phyloP scores from a whole-genome alignment of 2,797 vertebrate species.

The Gila robusta region DNA sequence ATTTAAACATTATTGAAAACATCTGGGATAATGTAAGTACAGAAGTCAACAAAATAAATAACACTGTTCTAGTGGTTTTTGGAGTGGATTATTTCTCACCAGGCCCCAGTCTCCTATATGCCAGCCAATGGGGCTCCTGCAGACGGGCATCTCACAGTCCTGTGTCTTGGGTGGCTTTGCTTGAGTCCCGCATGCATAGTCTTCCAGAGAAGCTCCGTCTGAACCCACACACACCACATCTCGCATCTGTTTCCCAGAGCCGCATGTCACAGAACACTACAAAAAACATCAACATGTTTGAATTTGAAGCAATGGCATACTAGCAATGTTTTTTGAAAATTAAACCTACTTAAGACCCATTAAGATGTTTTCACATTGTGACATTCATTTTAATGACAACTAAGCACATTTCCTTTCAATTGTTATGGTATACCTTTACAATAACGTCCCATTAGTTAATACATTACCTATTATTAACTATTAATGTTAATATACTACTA shows the following conservation, averaged over 20 bases:
- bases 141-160: constrained; percentile 79
- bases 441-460: neutral
- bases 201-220: constrained; percentile 77
- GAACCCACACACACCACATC: constrained; percentile 81
- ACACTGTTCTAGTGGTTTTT: too few relatives aligned
- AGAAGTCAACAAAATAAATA: too few relatives aligned
- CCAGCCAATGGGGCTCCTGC: constrained; percentile 83
- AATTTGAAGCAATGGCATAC: neutral
- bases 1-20: too few relatives aligned
- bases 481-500: too few relatives aligned
- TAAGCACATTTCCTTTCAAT: neutral
- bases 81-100: constrained; percentile 76
- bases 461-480: neutral
- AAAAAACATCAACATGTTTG: neutral
- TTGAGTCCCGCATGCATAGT: constrained; percentile 78
- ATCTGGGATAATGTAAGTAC: too few relatives aligned
- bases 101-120: constrained; percentile 89
- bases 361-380: neutral
- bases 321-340: neutral
- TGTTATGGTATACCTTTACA: neutral
- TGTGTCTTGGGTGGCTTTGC: constrained; percentile 76
- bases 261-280: constrained; percentile 92
- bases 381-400: neutral
- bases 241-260: constrained; percentile 86
- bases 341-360: neutral